Evolutionary conservation across 2,888 invertebrate genomes (phyloP), one percentile per base, ranked within the genome.

Genomic region (Caenorhabditis macrosperma): DNA sequence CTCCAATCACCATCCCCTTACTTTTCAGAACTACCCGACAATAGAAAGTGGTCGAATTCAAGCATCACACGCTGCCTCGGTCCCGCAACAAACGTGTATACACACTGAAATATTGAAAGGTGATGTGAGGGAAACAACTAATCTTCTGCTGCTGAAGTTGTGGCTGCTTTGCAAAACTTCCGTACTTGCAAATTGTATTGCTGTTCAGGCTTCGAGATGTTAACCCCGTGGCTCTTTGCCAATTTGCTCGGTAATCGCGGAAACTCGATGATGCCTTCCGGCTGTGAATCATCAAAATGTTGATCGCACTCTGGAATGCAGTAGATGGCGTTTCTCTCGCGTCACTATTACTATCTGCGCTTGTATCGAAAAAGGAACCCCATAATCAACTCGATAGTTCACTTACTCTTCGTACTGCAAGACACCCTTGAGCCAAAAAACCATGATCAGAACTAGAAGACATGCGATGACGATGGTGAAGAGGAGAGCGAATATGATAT

Each of bases 81-180:
- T 68, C 89, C 86, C 46, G 91, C 92, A 82, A 92, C 90, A 88
- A 92, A 92, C 86, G 91, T 91, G 90, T 91, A 92, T 75, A 91
- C 89, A 89, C 90, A 90, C 90, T 90, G 85, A 77, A 90, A 89
- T n/a, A 26, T 10, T 33, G n/a, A n/a, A n/a, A n/a, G n/a, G n/a
- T n/a, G n/a, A n/a, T n/a, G n/a, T n/a, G n/a, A n/a, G n/a, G n/a
- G 9, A 15, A 9, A 41, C 15, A 28, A 22, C 38, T 1, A 5
- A 12, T 28, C 44, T 2, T 5, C 9, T n/a, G 17, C n/a, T n/a
- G n/a, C n/a, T n/a, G n/a, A n/a, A n/a, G n/a, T n/a, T n/a, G n/a
- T n/a, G n/a, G n/a, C n/a, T n/a, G n/a, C n/a, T n/a, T n/a, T n/a
- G n/a, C n/a, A n/a, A n/a, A n/a, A n/a, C n/a, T n/a, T 12, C 9